Base-by-base conservation (phyloP, 2,888 invertebrate species). In the Schizaphis graminum region DNA sequence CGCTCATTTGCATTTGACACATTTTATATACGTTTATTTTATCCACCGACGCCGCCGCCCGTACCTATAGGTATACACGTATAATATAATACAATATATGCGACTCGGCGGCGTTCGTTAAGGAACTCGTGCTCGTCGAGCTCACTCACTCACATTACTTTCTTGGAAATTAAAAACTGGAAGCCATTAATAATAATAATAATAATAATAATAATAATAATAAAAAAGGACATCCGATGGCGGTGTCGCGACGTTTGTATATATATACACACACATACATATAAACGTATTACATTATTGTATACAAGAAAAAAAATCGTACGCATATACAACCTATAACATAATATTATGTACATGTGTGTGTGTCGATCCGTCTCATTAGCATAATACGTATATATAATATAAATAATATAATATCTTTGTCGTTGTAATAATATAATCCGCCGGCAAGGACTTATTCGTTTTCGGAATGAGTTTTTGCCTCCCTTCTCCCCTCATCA, bases 161-260 rank as follows among this genome's bases (percentile, higher is more conserved):
- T 93, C 89, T 93, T 56, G 93, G 77, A 93, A 93, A 93, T 93
- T 93, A 93, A 93, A 93, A 93, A 93, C 89, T 93, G 93, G 89
- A 89, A 93, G 84, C 93, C 93, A 93, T 93, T 93, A 93, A 93
- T 93, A 93, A 93, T 92, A 92, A 67, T 92, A 92, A 49, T 41
- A 53, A 87, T 67, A 53, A 88, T 92, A 92, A 92, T 92, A 92
- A 92, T 41, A 53, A 87, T 67, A 53, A 88, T 92, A 92, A 92
- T 92, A 92, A 92, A 35, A 92, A 92, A 88, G 61, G 92, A 85
- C 85, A 86, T 77, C 35, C 86, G 28, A 35, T 41, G 84, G 89
- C 89, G 88, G 92, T 93, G 93, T 89, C 93, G 89, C 93, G 88
- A 77, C 93, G 88, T 41, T 89, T 89, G 61, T 89, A 28, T 24